These are phyloP conservation scores for Asarcornis scutulata DNA, from an alignment of 2,113 vertebrate genomes.

Conservation along the genomic window DNA sequence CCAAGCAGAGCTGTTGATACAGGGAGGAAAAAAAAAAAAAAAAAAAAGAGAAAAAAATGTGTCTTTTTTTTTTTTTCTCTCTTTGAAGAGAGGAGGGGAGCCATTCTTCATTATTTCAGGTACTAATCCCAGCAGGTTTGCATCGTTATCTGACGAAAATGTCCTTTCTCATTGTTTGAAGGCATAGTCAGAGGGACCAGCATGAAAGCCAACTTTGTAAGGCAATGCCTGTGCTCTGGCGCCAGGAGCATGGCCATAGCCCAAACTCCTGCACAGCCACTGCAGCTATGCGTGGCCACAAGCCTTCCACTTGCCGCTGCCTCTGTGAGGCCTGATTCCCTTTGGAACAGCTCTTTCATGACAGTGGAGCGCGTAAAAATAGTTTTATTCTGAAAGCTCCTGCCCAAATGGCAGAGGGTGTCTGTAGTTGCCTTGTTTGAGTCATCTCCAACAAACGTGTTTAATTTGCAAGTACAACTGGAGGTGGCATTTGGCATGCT, in stretches of 20 bases:
- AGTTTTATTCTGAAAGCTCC: background rate
- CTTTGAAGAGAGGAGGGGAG: slow-evolving; percentile 36
- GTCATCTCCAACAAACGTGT: background rate
- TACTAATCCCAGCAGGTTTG: slow-evolving; percentile 63
- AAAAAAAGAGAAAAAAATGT: background rate
- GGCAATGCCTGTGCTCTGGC: background rate
- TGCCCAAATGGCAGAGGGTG: background rate
- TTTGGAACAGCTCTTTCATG: background rate
- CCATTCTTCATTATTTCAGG: slow-evolving; percentile 65
- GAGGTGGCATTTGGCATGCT: background rate
- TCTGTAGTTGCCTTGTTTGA: background rate
- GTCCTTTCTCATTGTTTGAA: slow-evolving; percentile 35
- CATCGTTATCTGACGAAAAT: slow-evolving; percentile 68
- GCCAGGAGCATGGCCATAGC: background rate
- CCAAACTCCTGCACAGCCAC: background rate
- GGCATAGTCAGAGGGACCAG: background rate
- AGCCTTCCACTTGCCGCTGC: background rate
- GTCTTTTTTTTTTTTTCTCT: background rate
- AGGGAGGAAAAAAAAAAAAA: background rate
- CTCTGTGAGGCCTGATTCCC: background rate
- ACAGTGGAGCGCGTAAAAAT: background rate
- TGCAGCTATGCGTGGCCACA: background rate
- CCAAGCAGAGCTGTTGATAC: background rate
- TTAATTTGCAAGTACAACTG: background rate
- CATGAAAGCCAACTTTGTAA: slow-evolving; percentile 4